Evolutionary conservation across 92 coral and sea anemone genomes (phyloP).

Genomic region (Epizoanthus ramosus): DNA sequence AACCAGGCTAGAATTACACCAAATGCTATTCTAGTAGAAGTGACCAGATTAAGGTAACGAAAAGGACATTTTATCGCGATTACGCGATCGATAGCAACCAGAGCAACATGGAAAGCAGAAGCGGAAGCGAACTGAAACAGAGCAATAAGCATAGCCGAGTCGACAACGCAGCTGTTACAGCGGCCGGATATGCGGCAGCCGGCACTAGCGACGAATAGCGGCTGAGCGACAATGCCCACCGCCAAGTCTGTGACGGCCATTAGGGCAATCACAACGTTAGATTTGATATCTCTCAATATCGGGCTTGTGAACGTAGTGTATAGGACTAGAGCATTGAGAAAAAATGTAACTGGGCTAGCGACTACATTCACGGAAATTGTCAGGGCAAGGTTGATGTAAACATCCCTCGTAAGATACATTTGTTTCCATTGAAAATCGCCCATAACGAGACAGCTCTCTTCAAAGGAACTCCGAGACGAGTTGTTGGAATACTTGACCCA

Average conservation of each 20-base stretch:
- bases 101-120: slow-evolving; percentile 7
- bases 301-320: background rate
- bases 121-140: background rate
- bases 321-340: background rate
- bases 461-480: no score
- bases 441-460: no score
- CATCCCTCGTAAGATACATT: slow-evolving; percentile 3
- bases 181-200: no score
- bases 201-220: background rate
- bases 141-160: slow-evolving; percentile 22
- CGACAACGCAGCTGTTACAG: background rate
- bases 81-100: slow-evolving; percentile 13
- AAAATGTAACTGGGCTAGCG: background rate
- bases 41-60: background rate
- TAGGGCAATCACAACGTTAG: slow-evolving; percentile 1
- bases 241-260: slow-evolving; percentile 14
- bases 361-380: background rate
- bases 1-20: background rate
- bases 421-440: background rate
- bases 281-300: background rate
- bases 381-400: slow-evolving; percentile 3
- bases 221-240: background rate
- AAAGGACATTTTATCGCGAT: slow-evolving; percentile 11
- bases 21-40: background rate
- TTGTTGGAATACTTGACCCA: no score